Evolutionary conservation across 2,888 invertebrate species (phyloP), one percentile per base, ranked within the genome.

Genomic region (Oxyteleia sp.): DNA sequence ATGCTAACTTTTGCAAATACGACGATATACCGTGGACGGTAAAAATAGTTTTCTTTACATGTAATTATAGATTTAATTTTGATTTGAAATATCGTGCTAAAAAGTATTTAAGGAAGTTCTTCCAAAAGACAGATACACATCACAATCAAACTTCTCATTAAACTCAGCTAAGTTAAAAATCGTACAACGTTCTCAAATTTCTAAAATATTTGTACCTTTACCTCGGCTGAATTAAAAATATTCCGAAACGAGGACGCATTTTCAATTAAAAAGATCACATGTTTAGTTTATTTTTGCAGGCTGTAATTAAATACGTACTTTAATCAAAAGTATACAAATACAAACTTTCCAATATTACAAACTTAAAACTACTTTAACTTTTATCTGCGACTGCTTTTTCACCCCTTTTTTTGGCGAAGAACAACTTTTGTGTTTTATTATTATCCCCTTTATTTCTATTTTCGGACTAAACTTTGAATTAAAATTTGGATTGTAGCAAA

Each of bases 321-420:
- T 59, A 49, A 76, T 76, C 59, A 41, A 78, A 69, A 53, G 51
- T 45, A 63, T 23, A 69, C 63, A 45, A 78, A 78, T 55, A 53
- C 45, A 61, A 78, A 63, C 63, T 64, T 57, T 68, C 47, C 69
- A 69, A 78, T 78, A 78, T 78, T 68, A 78, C 78, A 61, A 69
- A 78, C 78, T 63, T 68, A 69, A 53, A 78, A 69, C 61, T 61
- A 78, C 69, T 78, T 69, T 51, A 69, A 78, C 78, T 78, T 78
- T 78, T 78, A 78, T 78, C 78, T 63, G 69, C 35, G 61, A 55
- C 51, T 51, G 38, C 51, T 53, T 69, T 47, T 68, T 41, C 47
- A 15, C n/a, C 0, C 35, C 23, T 68, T 69, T 76, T 68, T 76
- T 35, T 16, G 26, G 26, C 53, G n/a, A 38, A 15, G 38, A 45